A percentile compares a stretch with the other conserved stretches of the same genome.
These are phyloP conservation scores for Patella ulyssiponensis DNA, from an alignment of 2,888 invertebrate species.

Conservation along the genomic window DNA sequence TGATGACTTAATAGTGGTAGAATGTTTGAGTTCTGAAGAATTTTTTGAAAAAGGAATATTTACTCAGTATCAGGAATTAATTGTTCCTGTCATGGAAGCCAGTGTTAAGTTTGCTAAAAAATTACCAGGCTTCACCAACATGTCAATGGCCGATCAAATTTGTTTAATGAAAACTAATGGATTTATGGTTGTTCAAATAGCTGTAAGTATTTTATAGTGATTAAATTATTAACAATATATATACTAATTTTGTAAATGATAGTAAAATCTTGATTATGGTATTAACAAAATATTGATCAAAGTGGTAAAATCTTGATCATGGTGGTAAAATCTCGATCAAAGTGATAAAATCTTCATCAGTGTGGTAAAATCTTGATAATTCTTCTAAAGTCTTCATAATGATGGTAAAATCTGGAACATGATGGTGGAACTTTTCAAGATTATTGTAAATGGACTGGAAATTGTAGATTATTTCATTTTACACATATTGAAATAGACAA, in stretches of 20 bases:
- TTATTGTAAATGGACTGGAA: too few relatives aligned
- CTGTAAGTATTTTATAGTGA: conserved; percentile 45
- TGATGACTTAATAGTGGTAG: conserved; percentile 32
- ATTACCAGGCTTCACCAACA: conserved; percentile 61
- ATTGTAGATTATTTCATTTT: too few relatives aligned
- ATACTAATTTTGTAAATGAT: too few relatives aligned
- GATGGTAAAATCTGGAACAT: too few relatives aligned
- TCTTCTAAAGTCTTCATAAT: too few relatives aligned
- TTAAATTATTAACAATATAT: neutral
- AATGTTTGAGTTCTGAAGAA: conserved; percentile 40
- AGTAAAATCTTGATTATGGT: neutral
- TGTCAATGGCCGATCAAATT: conserved; percentile 65
- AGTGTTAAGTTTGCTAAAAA: conserved; percentile 68
- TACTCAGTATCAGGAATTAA: conserved; percentile 58
- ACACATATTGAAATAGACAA: too few relatives aligned
- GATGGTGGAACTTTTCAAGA: too few relatives aligned
- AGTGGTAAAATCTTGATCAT: neutral
- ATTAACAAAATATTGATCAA: neutral
- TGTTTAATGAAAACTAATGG: conserved; percentile 67
- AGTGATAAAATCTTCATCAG: too few relatives aligned
- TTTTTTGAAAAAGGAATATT: conserved; percentile 53
- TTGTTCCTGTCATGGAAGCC: conserved; percentile 61
- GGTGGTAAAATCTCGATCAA: too few relatives aligned
- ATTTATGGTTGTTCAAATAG: conserved; percentile 63
- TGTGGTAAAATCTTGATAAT: neutral